Evolutionary conservation across 2,113 vertebrate species (phyloP).

Genomic region (Crocuta crocuta): DNA sequence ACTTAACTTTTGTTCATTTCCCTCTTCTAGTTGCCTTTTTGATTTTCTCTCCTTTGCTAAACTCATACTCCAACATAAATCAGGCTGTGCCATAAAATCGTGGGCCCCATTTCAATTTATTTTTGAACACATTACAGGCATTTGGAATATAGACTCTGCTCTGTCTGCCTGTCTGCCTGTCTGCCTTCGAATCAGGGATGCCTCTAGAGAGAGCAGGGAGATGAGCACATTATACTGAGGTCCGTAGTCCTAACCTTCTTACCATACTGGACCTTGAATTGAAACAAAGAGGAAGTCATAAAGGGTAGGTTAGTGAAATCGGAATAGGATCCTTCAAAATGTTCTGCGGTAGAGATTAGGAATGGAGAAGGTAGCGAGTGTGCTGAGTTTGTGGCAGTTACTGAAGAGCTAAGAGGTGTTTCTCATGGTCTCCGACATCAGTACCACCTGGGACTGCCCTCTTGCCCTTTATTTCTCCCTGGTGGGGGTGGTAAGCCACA

Average conservation of each 20-base stretch:
- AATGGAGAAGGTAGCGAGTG: neutral
- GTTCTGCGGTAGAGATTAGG: neutral
- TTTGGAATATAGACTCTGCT: neutral
- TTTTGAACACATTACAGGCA: slow-evolving; percentile 38
- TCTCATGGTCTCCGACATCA: neutral
- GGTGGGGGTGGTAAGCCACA: neutral
- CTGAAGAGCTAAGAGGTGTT: neutral
- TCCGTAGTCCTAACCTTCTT: neutral
- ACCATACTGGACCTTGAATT: neutral
- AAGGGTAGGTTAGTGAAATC: neutral
- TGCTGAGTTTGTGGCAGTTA: neutral
- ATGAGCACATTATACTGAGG: neutral
- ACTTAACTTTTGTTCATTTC: slow-evolving; percentile 45
- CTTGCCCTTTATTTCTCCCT: neutral
- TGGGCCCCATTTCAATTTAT: neutral
- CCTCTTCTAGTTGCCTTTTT: slow-evolving; percentile 34
- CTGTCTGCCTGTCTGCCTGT: neutral
- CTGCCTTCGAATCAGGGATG: neutral
- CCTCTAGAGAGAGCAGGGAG: neutral
- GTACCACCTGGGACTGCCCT: fast-evolving
- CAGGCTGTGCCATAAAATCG: neutral
- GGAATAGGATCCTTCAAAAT: neutral
- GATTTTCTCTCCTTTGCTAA: slow-evolving; percentile 38
- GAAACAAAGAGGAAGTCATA: neutral
- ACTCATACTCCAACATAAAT: slow-evolving; percentile 6